Conservation (phyloP, 2,113 vertebrate species). For the Hiodon alosoides region DNA sequence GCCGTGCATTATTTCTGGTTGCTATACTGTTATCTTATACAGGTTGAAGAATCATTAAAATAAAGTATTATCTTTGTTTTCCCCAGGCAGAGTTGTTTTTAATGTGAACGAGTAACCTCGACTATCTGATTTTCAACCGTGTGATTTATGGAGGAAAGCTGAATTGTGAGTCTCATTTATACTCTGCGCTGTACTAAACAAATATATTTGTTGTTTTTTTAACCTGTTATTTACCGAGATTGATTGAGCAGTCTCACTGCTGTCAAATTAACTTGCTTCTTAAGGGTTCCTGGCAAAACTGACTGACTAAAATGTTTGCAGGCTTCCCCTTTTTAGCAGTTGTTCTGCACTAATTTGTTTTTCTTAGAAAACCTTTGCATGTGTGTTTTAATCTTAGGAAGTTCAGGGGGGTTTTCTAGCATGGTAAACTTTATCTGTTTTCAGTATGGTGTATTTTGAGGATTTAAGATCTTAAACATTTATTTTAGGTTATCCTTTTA, state of each 20-base stretch:
- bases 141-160: conserved; percentile 14
- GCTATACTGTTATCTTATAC: no score
- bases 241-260: conserved; percentile 12
- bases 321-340: conserved; percentile 50
- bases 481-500: no score
- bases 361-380: no score
- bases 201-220: conserved; percentile 26
- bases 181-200: conserved; percentile 13
- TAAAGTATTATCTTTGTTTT: no score
- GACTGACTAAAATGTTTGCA: conserved; percentile 47
- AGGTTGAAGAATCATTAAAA: no score
- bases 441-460: no score
- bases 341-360: conserved; percentile 54
- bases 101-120: conserved; percentile 30
- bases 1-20: no score
- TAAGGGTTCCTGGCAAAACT: conserved; percentile 30
- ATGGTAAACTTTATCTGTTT: no score
- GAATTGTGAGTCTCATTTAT: conserved; percentile 31
- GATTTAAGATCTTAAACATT: no score
- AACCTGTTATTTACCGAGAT: conserved; percentile 34
- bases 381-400: no score
- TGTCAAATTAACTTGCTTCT: neutral
- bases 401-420: no score
- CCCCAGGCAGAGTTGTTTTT: conserved; percentile 8
- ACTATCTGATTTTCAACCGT: conserved; percentile 26